Conservation (phyloP, 1,140 invertebrate genomes). For the Augochlora pura region DNA sequence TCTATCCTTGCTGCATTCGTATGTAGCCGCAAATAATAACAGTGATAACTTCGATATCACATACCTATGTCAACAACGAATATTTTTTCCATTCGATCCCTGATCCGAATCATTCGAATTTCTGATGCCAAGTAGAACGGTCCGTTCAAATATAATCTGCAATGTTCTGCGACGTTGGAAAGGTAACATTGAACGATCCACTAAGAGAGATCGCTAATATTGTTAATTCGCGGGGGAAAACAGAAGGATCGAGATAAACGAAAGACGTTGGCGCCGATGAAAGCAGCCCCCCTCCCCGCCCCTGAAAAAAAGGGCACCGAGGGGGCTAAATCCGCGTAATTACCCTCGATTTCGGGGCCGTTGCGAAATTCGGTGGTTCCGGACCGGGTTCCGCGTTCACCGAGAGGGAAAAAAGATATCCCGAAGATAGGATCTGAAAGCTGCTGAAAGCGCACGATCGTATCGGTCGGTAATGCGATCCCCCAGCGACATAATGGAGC, state of each 20-base stretch:
- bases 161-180: too few species aligned
- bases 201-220: not conserved
- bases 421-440: constrained; percentile 57
- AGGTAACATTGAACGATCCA: too few species aligned
- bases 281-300: not conserved
- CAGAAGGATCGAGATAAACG: not conserved
- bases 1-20: too few species aligned
- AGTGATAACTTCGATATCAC: too few species aligned
- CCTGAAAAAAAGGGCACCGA: not conserved
- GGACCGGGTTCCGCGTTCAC: constrained; percentile 29
- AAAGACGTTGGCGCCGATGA: not conserved
- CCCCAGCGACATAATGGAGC: constrained; percentile 63
- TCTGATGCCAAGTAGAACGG: too few species aligned
- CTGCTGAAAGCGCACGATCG: constrained; percentile 54
- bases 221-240: not conserved
- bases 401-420: constrained; percentile 43
- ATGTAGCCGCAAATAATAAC: too few species aligned
- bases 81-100: too few species aligned
- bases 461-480: constrained; percentile 65
- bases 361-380: constrained; percentile 48
- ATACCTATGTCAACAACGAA: too few species aligned
- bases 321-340: constrained; percentile 44
- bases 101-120: too few species aligned
- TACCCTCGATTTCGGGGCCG: constrained; percentile 39
- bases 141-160: too few species aligned